These are phyloP conservation scores for Drosophila mauritiana DNA, from an alignment of 1,140 invertebrate genomes.

Conservation along the genomic window DNA sequence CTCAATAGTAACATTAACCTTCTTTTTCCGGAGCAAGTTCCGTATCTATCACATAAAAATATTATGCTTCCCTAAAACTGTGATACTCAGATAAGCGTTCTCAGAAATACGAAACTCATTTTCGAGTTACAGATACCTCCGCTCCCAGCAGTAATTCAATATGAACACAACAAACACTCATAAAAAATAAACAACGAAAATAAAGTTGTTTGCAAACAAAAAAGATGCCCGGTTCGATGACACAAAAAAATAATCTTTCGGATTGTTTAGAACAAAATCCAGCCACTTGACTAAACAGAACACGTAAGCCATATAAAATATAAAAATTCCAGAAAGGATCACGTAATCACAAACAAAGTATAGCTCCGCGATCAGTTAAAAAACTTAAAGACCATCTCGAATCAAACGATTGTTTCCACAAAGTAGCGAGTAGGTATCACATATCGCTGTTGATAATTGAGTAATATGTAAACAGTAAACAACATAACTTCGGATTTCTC, in stretches of 20 bases:
- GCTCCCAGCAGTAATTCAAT: constrained; percentile 5
- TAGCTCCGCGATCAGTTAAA: constrained; percentile 8
- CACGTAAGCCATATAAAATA: constrained; percentile 34
- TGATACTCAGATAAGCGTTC: constrained; percentile 23
- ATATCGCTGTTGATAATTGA: neutral
- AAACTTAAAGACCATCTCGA: constrained; percentile 2
- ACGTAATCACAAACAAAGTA: constrained; percentile 14
- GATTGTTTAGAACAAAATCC: constrained; percentile 34
- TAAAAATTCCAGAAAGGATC: constrained; percentile 35
- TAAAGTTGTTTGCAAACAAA: constrained; percentile 39
- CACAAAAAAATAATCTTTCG: constrained; percentile 32
- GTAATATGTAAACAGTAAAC: constrained; percentile 5
- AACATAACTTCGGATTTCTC: neutral
- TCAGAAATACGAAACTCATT: constrained; percentile 21
- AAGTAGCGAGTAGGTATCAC: constrained; percentile 18
- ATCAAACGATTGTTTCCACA: constrained; percentile 4
- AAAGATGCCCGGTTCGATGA: constrained; percentile 27
- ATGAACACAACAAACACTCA: constrained; percentile 3
- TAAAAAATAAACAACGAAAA: constrained; percentile 11
- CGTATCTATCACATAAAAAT: neutral
- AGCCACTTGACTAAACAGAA: constrained; percentile 33
- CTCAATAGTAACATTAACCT: neutral
- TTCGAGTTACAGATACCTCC: constrained; percentile 22
- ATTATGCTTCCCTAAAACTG: neutral
- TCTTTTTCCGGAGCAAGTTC: neutral